Conservation (phyloP, 2,797 vertebrate genomes). For the Ptychadena robeensis region DNA sequence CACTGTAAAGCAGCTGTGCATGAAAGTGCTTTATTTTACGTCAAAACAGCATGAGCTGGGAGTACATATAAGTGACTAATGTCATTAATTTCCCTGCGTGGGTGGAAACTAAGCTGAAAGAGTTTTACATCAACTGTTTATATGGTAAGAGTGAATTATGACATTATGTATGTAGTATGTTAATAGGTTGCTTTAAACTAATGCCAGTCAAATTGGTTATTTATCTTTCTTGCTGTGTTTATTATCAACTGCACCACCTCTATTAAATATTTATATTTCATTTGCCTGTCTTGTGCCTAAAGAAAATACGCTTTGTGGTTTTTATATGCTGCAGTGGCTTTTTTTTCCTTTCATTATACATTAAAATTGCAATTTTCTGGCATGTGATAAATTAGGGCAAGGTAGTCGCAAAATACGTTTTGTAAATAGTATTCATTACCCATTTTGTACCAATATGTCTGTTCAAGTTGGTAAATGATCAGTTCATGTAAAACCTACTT, state of each 20-base stretch:
- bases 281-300: neutral
- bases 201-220: slow-evolving; percentile 3
- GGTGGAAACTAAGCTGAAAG: slow-evolving; percentile 40
- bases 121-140: slow-evolving; percentile 44
- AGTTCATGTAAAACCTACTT: neutral
- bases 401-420: neutral
- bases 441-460: neutral
- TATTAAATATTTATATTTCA: neutral
- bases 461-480: neutral
- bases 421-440: neutral
- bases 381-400: neutral
- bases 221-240: slow-evolving; percentile 33
- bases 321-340: neutral
- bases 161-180: slow-evolving; percentile 25
- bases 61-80: slow-evolving; percentile 35
- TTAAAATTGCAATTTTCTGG: neutral
- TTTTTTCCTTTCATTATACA: neutral
- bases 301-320: neutral
- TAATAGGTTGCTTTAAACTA: slow-evolving; percentile 1
- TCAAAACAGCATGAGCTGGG: slow-evolving; percentile 39
- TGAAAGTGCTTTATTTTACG: slow-evolving; percentile 29
- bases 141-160: slow-evolving; percentile 23
- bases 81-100: slow-evolving; percentile 47
- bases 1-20: neutral
- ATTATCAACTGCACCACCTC: slow-evolving; percentile 8